phyloP scores from a whole-genome alignment of 1,140 invertebrate species.

The Oryzaephilus surinamensis region DNA sequence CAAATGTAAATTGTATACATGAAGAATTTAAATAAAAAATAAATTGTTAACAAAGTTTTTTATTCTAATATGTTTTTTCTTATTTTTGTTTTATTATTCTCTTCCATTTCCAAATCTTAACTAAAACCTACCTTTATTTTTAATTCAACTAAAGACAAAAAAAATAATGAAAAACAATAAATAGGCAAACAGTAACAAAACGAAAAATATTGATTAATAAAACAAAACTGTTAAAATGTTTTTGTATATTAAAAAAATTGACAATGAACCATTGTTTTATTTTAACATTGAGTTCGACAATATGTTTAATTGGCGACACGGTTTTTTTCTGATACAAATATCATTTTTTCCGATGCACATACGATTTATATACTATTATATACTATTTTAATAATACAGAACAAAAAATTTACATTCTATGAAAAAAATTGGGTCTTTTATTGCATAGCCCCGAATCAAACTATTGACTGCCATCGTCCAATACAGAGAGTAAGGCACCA shows the following conservation, averaged over 20 bases:
- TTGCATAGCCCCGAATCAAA: constrained; percentile 16
- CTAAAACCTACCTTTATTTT: too few species aligned
- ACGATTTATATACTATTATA: constrained; percentile 19
- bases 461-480: constrained; percentile 24
- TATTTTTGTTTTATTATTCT: background rate
- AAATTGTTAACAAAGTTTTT: too few species aligned
- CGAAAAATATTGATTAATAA: too few species aligned
- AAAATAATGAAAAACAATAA: too few species aligned
- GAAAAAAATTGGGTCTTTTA: too few species aligned
- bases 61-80: too few species aligned
- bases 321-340: constrained; percentile 30
- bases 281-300: constrained; percentile 27
- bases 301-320: constrained; percentile 31
- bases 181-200: too few species aligned
- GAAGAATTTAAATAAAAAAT: too few species aligned
- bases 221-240: constrained; percentile 18
- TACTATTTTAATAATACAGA: constrained; percentile 22
- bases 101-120: too few species aligned
- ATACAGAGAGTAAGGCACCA: constrained; percentile 33
- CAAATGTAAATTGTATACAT: too few species aligned
- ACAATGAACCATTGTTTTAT: constrained; percentile 33
- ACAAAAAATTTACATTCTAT: constrained; percentile 9
- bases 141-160: too few species aligned
- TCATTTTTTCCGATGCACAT: constrained; percentile 33
- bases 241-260: constrained; percentile 36